Evolutionary conservation across 2,797 vertebrate genomes (phyloP).

Genomic region (Choloepus didactylus): DNA sequence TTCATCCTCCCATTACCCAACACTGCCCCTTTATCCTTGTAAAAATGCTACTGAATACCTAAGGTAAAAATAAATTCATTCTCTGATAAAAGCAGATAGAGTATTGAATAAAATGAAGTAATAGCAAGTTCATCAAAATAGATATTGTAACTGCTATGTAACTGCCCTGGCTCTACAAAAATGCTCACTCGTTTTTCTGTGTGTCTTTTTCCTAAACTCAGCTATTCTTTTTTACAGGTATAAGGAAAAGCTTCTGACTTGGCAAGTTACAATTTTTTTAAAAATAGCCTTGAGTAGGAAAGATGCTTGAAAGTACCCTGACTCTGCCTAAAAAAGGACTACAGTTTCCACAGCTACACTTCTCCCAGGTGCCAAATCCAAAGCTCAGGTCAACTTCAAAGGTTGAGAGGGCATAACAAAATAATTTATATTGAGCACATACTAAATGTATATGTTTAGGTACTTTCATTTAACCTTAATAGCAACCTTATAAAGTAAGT

Average conservation of each 20-base stretch:
- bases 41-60: background rate
- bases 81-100: constrained; percentile 28
- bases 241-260: constrained; percentile 51
- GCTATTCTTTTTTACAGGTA: constrained; percentile 61
- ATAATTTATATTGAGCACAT: background rate
- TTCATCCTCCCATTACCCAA: background rate
- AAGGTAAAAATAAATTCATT: constrained; percentile 9
- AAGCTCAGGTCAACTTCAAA: constrained; percentile 37
- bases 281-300: constrained; percentile 58
- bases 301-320: constrained; percentile 57
- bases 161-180: background rate
- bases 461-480: constrained; percentile 69
- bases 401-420: background rate
- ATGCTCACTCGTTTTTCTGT: background rate
- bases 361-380: constrained; percentile 17
- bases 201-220: constrained; percentile 55
- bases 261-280: background rate
- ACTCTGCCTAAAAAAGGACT: constrained; percentile 67
- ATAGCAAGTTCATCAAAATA: constrained; percentile 39
- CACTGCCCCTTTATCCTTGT: background rate
- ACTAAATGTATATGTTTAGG: background rate
- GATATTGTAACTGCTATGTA: background rate
- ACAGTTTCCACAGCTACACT: constrained; percentile 43
- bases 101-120: constrained; percentile 29
- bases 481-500: background rate